These are phyloP conservation scores for Drosophila auraria DNA, from an alignment of 1,140 invertebrate species.

Conservation along the genomic window DNA sequence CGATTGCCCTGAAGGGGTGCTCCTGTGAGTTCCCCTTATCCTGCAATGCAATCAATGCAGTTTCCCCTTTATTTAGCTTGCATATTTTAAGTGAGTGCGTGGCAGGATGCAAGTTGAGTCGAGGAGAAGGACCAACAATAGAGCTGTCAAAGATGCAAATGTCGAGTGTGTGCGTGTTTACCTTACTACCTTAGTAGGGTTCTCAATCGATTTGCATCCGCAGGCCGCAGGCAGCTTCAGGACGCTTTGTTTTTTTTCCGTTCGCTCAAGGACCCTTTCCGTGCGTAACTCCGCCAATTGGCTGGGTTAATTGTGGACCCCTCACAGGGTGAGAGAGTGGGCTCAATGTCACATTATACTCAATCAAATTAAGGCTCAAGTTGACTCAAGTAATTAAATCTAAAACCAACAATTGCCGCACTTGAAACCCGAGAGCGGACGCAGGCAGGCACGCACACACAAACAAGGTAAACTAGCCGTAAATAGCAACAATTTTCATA, in stretches of 20 bases:
- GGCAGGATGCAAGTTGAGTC: slow-evolving; percentile 60
- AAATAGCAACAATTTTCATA: slow-evolving; percentile 81
- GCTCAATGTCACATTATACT: slow-evolving; percentile 74
- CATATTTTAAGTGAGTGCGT: slow-evolving; percentile 58
- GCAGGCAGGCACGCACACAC: slow-evolving; percentile 25
- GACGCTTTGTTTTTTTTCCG: slow-evolving; percentile 35
- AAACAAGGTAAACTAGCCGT: slow-evolving; percentile 46
- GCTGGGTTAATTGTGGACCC: slow-evolving; percentile 45
- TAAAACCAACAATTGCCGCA: slow-evolving; percentile 76
- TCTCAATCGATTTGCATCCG: slow-evolving; percentile 58
- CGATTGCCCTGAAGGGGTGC: slow-evolving; percentile 15
- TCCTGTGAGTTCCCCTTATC: slow-evolving; percentile 24
- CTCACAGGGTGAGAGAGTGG: slow-evolving; percentile 10
- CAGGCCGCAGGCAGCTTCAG: slow-evolving; percentile 40
- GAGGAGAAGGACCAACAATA: slow-evolving; percentile 42
- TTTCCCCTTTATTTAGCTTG: slow-evolving; percentile 28
- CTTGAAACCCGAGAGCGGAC: slow-evolving; percentile 35
- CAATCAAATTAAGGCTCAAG: slow-evolving; percentile 77
- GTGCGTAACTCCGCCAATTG: slow-evolving; percentile 14
- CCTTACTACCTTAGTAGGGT: background rate
- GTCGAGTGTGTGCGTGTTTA: slow-evolving; percentile 34
- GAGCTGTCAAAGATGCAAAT: slow-evolving; percentile 67
- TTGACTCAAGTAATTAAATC: slow-evolving; percentile 82
- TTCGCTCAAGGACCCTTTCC: slow-evolving; percentile 30
- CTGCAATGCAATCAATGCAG: slow-evolving; percentile 28